A percentile compares a stretch with the other conserved stretches of the same genome.
These are phyloP conservation scores for Notocelia uddmanniana DNA, from an alignment of 2,888 invertebrate species.

Conservation along the genomic window DNA sequence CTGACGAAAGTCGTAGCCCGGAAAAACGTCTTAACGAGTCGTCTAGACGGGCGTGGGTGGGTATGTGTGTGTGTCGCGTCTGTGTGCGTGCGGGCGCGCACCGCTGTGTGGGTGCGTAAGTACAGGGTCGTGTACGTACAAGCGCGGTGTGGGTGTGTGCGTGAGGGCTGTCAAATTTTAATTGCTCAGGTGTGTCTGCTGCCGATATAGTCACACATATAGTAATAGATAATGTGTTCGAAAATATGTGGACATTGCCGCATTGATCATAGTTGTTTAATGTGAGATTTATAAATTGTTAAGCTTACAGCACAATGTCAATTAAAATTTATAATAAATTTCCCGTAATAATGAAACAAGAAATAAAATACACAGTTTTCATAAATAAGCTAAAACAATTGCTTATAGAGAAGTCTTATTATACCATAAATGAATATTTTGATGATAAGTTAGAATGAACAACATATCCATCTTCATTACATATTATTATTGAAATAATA, in stretches of 20 bases:
- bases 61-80: slow-evolving; percentile 43
- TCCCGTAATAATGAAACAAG: no score
- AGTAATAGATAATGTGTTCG: neutral
- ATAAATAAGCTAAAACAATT: no score
- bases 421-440: no score
- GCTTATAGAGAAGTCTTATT: no score
- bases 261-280: neutral
- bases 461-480: no score
- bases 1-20: slow-evolving; percentile 84
- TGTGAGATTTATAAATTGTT: neutral
- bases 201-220: neutral
- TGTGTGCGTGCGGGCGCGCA: slow-evolving; percentile 43
- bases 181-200: neutral
- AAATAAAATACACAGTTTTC: no score
- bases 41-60: slow-evolving; percentile 73
- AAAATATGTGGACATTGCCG: neutral
- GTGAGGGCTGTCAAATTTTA: slow-evolving; percentile 10
- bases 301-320: no score
- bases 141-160: slow-evolving; percentile 40
- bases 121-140: slow-evolving; percentile 54
- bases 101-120: slow-evolving; percentile 51
- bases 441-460: no score
- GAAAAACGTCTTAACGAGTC: slow-evolving; percentile 82
- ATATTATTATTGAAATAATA: no score
- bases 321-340: no score